phyloP scores from a whole-genome alignment of 2,113 vertebrate genomes.

The Butorides virescens region DNA sequence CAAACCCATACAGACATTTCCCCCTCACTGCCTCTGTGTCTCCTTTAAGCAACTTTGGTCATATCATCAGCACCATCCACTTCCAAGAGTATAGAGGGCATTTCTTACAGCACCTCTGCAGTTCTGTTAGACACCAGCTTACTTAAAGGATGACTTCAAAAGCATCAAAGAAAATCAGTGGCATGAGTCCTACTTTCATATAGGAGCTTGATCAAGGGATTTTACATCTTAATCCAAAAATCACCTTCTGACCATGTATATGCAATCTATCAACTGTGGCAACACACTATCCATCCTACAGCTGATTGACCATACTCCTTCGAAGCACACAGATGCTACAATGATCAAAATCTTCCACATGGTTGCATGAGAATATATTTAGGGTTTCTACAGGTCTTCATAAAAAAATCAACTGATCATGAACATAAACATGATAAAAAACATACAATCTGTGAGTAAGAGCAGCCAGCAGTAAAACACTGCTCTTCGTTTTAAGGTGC shows the following conservation, averaged over 20 bases:
- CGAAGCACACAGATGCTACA: background rate
- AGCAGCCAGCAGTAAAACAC: background rate
- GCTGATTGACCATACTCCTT: background rate
- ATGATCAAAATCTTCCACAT: background rate
- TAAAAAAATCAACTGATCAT: background rate
- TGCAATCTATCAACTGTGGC: background rate
- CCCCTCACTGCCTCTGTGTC: background rate
- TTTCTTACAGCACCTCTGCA: background rate
- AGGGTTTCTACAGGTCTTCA: background rate
- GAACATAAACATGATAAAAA: background rate
- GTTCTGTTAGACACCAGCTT: slow-evolving; percentile 1
- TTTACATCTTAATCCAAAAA: background rate
- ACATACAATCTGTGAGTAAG: background rate
- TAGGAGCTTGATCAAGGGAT: background rate
- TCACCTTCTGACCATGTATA: background rate
- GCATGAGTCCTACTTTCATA: background rate
- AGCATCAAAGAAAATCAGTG: slow-evolving; percentile 16
- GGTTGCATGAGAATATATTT: background rate
- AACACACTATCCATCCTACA: background rate
- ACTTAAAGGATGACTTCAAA: slow-evolving; percentile 13
- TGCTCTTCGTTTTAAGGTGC: background rate
- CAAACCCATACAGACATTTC: background rate
- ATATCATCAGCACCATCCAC: background rate
- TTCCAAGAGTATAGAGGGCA: background rate
- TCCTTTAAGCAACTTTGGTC: background rate